Evolutionary conservation across 1,140 invertebrate genomes (phyloP), one percentile per base, ranked within the genome.

Genomic region (Choristoneura fumiferana): DNA sequence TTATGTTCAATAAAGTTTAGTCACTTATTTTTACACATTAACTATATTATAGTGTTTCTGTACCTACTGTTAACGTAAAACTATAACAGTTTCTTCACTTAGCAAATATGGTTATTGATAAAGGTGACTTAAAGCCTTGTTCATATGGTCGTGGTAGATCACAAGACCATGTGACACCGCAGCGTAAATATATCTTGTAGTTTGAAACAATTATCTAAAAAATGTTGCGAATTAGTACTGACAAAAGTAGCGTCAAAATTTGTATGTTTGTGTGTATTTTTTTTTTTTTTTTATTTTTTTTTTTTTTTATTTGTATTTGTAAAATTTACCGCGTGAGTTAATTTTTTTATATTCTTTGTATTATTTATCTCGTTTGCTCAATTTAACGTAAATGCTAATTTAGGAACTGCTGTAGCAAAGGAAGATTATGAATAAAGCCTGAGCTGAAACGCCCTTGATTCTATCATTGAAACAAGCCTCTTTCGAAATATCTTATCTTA

Each of bases 401-500:
- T 49, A 49, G 43, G 18, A 49, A 49, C 43, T 33, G 17, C n/a
- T 49, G 43, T 12, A 49, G 9, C 18, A 49, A 49, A 49, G 22
- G 43, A 49, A 49, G 43, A 49, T 49, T 49, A 33, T 18, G 43
- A 29, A 33, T 29, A 49, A 49, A 49, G 43, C 43, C 22, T 22
- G 43, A 49, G 43, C 22, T 49, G n/a, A 29, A 29, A 18, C n/a
- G 43, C 29, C 43, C 43, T 49, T 49, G 10, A 18, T 49, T n/a
- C n/a, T 49, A 49, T 49, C 43, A 22, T 29, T 49, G n/a, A 33
- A 12, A 33, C 43, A 49, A 49, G 43, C 22, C 43, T 49, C 43
- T 49, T 49, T 49, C 43, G 14, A 49, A 49, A 49, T 33, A 49
- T 18, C 40, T 45, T 45, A 45, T 49, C 43, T 49, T 22, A 49